These are phyloP conservation scores for Drosophila birchii DNA, from an alignment of 2,888 invertebrate species.

Conservation along the genomic window DNA sequence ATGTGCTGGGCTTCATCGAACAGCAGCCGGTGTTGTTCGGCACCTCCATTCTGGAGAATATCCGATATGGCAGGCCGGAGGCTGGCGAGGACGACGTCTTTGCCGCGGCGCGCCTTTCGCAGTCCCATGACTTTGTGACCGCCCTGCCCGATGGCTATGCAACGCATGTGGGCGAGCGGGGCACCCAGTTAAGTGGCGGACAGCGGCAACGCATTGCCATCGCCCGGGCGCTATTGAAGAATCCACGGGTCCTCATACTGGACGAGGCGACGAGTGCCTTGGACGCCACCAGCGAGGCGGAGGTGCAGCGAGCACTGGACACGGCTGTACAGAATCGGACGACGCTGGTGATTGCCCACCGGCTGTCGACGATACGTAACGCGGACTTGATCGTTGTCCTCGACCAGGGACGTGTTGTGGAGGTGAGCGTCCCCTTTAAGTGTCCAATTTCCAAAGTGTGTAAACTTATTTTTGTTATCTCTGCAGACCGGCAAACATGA, in stretches of 20 bases:
- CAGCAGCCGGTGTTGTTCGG: conserved; percentile 98
- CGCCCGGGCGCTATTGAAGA: conserved; percentile 95
- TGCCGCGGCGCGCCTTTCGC: conserved; percentile 93
- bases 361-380: conserved; percentile 95
- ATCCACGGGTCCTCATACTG: conserved; percentile 93
- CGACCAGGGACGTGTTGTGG: conserved; percentile 92
- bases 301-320: conserved; percentile 95
- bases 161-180: conserved; percentile 95
- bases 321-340: conserved; percentile 93
- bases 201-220: conserved; percentile 98
- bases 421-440: conserved; percentile 86
- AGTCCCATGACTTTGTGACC: conserved; percentile 95
- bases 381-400: conserved; percentile 97
- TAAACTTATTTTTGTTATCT: neutral
- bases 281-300: conserved; percentile 95
- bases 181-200: conserved; percentile 96
- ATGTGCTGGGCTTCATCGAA: conserved; percentile 94
- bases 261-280: conserved; percentile 98
- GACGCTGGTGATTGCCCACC: conserved; percentile 97
- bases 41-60: conserved; percentile 95
- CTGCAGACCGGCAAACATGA: conserved; percentile 93
- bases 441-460: too few relatives aligned
- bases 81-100: conserved; percentile 90
- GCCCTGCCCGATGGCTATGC: conserved; percentile 93
- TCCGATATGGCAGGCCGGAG: conserved; percentile 92